A percentile compares a stretch with the other conserved stretches of the same genome.
Conservation (phyloP, 2,888 invertebrate species). For the Cephus pulcher region DNA sequence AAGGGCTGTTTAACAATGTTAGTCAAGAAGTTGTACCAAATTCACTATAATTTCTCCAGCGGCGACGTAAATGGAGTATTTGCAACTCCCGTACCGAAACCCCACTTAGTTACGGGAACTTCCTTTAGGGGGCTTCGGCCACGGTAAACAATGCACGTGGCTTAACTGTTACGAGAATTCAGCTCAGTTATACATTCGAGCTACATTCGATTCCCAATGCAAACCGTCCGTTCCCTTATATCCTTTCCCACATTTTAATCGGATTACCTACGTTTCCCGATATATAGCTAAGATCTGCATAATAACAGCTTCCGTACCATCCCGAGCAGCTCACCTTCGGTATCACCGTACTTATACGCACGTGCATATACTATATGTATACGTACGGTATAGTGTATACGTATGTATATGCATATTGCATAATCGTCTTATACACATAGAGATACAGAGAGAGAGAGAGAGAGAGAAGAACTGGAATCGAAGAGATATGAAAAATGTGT, state of each 20-base stretch:
- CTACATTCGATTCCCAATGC: not conserved
- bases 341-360: not conserved
- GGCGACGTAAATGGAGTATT: not conserved
- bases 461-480: not conserved
- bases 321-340: not conserved
- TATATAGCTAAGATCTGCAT: slow-evolving; percentile 41
- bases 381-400: not conserved
- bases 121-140: slow-evolving; percentile 9
- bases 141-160: not conserved
- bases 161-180: not conserved
- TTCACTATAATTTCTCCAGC: not conserved
- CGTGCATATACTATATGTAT: not conserved
- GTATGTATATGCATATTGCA: not conserved
- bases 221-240: slow-evolving; percentile 5
- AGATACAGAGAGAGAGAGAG: not conserved
- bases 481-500: not conserved
- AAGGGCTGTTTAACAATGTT: not conserved
- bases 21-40: not conserved
- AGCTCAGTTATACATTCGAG: not conserved
- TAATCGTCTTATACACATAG: not conserved
- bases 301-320: slow-evolving; percentile 23
- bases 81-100: not conserved
- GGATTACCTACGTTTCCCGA: slow-evolving; percentile 42
- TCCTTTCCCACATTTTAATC: slow-evolving; percentile 49
- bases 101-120: slow-evolving; percentile 10